Evolutionary conservation across 2,113 vertebrate genomes (phyloP).

Genomic region (Drymodes brunneopygia): DNA sequence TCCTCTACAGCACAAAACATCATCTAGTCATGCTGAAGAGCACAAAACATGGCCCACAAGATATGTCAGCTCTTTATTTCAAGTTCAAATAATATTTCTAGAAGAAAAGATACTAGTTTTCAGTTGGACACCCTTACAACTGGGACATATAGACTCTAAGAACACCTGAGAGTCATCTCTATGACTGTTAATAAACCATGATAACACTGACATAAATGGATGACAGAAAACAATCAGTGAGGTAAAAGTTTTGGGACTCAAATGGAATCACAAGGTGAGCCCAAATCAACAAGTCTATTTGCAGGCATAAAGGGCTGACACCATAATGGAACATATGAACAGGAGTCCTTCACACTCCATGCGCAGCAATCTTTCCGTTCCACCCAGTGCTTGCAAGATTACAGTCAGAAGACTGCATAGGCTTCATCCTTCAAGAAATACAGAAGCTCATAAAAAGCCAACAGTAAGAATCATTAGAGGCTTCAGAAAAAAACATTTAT

Average conservation of each 20-base stretch:
- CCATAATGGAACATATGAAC: background rate
- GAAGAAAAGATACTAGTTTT: background rate
- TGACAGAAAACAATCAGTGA: background rate
- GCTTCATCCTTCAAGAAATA: background rate
- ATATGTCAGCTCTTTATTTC: background rate
- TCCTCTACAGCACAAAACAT: background rate
- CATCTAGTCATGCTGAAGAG: background rate
- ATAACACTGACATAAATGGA: fast-evolving
- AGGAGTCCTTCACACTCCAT: background rate
- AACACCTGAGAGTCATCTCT: background rate
- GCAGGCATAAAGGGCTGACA: background rate
- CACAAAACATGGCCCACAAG: background rate
- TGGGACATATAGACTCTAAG: background rate
- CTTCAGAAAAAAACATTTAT: background rate
- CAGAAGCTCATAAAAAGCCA: background rate
- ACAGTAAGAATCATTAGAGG: background rate
- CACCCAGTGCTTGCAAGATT: background rate
- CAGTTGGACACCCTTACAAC: background rate
- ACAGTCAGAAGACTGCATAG: background rate
- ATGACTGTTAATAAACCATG: background rate
- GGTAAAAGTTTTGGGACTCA: background rate
- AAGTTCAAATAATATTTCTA: background rate
- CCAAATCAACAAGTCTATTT: background rate
- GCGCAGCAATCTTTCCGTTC: background rate
- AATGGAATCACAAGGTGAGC: background rate